These are phyloP conservation scores for Cotesia vestalis DNA, from an alignment of 1,140 invertebrate genomes.

Conservation along the genomic window DNA sequence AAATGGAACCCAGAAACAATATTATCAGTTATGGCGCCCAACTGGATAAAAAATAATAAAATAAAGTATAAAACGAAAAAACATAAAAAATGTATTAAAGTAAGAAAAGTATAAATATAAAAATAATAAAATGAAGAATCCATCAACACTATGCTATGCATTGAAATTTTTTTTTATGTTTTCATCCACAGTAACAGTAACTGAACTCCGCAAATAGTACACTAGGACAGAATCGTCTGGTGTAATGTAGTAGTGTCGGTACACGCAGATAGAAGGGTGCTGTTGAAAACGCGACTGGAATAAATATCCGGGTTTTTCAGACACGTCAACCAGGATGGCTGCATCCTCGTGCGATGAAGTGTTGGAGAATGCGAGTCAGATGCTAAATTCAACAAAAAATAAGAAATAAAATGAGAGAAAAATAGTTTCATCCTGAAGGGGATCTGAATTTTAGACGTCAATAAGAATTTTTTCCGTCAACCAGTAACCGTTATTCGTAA, in stretches of 20 bases:
- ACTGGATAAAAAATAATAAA: conserved; percentile 15
- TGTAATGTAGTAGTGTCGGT: background rate
- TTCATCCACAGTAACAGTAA: background rate
- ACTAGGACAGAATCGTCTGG: too few relatives aligned
- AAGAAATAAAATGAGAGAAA: background rate
- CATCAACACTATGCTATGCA: conserved; percentile 1
- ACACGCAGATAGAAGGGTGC: background rate
- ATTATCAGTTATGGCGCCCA: conserved; percentile 24
- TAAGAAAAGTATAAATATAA: background rate
- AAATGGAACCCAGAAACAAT: conserved; percentile 26
- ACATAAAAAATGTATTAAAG: background rate
- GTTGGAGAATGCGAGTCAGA: conserved; percentile 10
- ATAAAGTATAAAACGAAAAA: background rate
- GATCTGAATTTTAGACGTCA: background rate
- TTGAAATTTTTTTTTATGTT: conserved; percentile 7
- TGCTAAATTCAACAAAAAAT: background rate
- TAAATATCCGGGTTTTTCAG: conserved; percentile 17
- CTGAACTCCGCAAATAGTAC: background rate
- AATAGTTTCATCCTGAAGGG: background rate
- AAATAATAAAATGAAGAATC: background rate
- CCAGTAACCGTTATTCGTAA: conserved; percentile 14
- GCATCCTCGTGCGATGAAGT: conserved; percentile 8
- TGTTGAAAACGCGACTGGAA: conserved; percentile 22
- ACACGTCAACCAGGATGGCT: background rate
- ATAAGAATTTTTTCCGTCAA: conserved; percentile 20